Evolutionary conservation across 2,113 vertebrate species (phyloP), one percentile per base, ranked within the genome.

Genomic region (Suncus etruscus): DNA sequence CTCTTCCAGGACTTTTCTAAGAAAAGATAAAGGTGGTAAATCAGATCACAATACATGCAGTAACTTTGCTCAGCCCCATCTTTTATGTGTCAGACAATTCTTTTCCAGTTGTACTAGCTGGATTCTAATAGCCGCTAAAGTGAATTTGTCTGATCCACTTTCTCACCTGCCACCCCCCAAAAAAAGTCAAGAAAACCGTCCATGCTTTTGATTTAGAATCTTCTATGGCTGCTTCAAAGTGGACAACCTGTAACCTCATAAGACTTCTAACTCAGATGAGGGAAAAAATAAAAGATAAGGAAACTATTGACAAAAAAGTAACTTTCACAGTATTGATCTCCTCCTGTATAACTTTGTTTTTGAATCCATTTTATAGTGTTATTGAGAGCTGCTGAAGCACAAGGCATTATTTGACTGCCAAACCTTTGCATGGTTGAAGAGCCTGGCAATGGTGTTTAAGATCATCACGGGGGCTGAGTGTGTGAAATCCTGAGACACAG

Each of bases 181-280:
- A 97, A 81, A 91, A 89, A 92, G 69, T 88, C 90, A 95, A 83
- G 94, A 92, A 94, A 96, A 84, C 61, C 83, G 94, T 89, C 86
- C 50, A 77, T 83, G 61, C 69, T 91, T 91, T 85, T 92, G n/a
- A 72, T 90, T 72, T 84, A 83, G 90, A 93, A 93, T 92, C 86
- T 27, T 94, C 73, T 93, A 92, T 61, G 70, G 86, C 11, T 93
- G 27, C 89, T 96, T 96, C 96, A 74, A 94, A 90, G 94, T 91
- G 58, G 92, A 91, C 73, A 83, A 79, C 31, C 75, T 91, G 12
- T 88, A 95, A 89, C 69, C 90, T 69, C 92, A 94, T 87, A 94
- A 94, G 80, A 77, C 82, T 87, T 88, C 47, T 82, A 65, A 70
- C 81, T 90, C 45, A 78, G 25, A 54, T 95, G 83, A 92, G 86